Percentiles rank a stretch among this genome's conserved stretches.
Conservation (phyloP, 2,888 invertebrate species). For the Antheraea yamamai region DNA sequence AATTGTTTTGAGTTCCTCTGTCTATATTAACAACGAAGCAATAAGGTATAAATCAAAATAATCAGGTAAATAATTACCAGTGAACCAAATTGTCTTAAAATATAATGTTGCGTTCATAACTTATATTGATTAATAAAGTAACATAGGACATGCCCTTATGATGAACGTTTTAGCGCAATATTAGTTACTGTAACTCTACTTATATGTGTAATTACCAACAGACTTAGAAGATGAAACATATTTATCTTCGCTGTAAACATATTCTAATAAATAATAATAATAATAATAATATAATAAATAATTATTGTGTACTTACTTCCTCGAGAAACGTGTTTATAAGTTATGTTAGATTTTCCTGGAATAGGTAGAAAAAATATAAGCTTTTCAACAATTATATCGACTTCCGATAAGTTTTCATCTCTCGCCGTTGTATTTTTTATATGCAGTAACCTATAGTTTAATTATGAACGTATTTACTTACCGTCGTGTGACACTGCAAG, state of each 20-base stretch:
- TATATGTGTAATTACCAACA: not conserved
- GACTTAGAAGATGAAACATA: not conserved
- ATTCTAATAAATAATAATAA: not conserved
- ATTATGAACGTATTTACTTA: not conserved
- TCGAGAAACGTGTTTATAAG: not conserved
- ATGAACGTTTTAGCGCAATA: not conserved
- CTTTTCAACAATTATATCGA: no score
- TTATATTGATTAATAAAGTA: not conserved
- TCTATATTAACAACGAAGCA: no score
- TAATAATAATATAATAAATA: no score
- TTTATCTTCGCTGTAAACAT: not conserved
- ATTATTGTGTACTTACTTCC: not conserved
- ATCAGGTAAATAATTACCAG: no score
- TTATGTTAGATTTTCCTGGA: constrained; percentile 2
- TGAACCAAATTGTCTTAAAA: not conserved
- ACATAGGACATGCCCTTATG: not conserved
- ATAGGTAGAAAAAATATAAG: not conserved
- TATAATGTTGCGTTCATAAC: not conserved
- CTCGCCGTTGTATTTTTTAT: not conserved
- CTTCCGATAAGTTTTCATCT: not conserved
- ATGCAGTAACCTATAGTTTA: not conserved
- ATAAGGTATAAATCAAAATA: no score
- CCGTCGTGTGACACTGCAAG: not conserved
- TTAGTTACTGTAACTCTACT: no score
- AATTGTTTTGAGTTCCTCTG: no score